Evolutionary conservation across 1,140 invertebrate genomes (phyloP).

Genomic region (Trissolcus basalis): DNA sequence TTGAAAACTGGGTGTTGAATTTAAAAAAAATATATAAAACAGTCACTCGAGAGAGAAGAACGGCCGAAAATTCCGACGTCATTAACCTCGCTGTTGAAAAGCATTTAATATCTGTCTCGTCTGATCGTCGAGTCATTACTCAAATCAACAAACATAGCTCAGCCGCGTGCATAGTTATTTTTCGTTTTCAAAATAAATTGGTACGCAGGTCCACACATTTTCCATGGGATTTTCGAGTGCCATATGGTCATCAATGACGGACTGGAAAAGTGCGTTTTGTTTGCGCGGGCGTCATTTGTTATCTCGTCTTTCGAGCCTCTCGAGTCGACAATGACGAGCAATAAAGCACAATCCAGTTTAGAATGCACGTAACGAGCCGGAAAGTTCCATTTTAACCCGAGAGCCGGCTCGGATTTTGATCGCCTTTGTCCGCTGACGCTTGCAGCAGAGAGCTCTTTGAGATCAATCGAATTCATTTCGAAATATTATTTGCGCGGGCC

Average conservation of each 20-base stretch:
- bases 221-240: slow-evolving; percentile 22
- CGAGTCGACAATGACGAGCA: slow-evolving; percentile 51
- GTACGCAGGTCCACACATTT: slow-evolving; percentile 7
- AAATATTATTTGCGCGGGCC: slow-evolving; percentile 35
- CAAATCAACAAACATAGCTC: too few relatives aligned
- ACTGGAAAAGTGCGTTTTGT: slow-evolving; percentile 49
- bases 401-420: slow-evolving; percentile 34
- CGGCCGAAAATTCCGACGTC: too few relatives aligned
- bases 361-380: slow-evolving; percentile 49
- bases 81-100: too few relatives aligned
- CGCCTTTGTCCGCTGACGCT: slow-evolving; percentile 28
- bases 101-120: too few relatives aligned
- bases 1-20: too few relatives aligned
- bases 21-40: too few relatives aligned
- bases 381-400: slow-evolving; percentile 47
- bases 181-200: too few relatives aligned
- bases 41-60: too few relatives aligned
- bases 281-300: slow-evolving; percentile 47
- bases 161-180: too few relatives aligned
- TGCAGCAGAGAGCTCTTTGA: slow-evolving; percentile 6
- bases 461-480: slow-evolving; percentile 20
- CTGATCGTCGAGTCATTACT: too few relatives aligned
- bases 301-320: slow-evolving; percentile 45
- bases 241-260: slow-evolving; percentile 46
- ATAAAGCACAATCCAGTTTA: slow-evolving; percentile 51